These are phyloP conservation scores for Trypoxylus dichotomus DNA, from an alignment of 1,140 invertebrate species.

Conservation along the genomic window DNA sequence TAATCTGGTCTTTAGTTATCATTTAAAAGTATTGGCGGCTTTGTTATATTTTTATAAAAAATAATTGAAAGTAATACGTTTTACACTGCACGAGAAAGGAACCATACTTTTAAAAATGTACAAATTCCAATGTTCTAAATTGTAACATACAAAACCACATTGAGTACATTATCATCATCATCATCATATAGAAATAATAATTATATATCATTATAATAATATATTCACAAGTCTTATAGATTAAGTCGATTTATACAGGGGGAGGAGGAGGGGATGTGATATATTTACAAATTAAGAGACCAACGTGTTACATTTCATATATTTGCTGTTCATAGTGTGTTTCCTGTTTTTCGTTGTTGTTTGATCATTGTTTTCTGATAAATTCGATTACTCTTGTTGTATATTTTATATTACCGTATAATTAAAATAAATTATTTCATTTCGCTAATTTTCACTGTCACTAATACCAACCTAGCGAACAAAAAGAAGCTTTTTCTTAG, in stretches of 20 bases:
- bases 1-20: too few relatives aligned
- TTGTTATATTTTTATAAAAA: not conserved
- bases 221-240: constrained; percentile 18
- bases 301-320: constrained; percentile 1
- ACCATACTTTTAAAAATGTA: not conserved
- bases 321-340: not conserved
- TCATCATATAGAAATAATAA: constrained; percentile 22
- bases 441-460: not conserved
- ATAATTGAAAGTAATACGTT: too few relatives aligned
- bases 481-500: not conserved
- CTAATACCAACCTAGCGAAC: not conserved
- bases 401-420: not conserved
- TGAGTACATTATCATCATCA: not conserved
- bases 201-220: not conserved
- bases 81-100: not conserved
- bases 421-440: not conserved
- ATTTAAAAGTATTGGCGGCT: too few relatives aligned
- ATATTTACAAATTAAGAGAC: constrained; percentile 11
- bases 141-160: constrained; percentile 9
- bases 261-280: not conserved
- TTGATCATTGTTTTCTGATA: not conserved
- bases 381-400: constrained; percentile 11
- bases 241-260: constrained; percentile 5
- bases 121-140: constrained; percentile 5
- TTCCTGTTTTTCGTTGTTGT: constrained; percentile 1